These are phyloP conservation scores for Bruchidius siliquastri DNA, from an alignment of 2,888 invertebrate genomes.

Conservation along the genomic window DNA sequence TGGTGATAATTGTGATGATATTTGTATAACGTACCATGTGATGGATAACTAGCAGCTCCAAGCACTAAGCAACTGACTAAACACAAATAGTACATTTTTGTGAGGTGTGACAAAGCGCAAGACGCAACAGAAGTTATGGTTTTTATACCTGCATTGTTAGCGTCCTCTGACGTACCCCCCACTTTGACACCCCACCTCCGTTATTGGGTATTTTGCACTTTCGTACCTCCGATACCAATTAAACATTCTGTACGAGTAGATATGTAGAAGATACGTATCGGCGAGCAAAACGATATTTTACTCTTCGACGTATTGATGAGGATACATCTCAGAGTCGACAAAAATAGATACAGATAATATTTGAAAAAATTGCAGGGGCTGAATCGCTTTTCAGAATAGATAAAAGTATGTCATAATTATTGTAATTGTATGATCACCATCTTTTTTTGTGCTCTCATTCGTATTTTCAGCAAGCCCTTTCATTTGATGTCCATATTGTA, in stretches of 20 bases:
- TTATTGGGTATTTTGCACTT: slow-evolving; percentile 8
- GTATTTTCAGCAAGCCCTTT: too few species aligned
- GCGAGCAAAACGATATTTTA: not conserved
- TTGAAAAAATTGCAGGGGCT: too few species aligned
- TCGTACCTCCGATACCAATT: slow-evolving; percentile 27
- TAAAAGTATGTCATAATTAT: too few species aligned
- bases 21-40: not conserved
- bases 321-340: too few species aligned
- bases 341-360: too few species aligned
- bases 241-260: slow-evolving; percentile 37
- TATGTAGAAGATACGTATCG: slow-evolving; percentile 10
- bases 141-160: not conserved
- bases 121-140: not conserved
- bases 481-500: too few species aligned
- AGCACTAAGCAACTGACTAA: not conserved
- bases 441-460: too few species aligned
- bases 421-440: too few species aligned
- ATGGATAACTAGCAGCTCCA: not conserved
- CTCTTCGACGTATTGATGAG: not conserved
- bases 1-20: not conserved
- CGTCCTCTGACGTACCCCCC: not conserved
- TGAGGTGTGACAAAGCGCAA: not conserved
- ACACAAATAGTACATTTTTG: not conserved
- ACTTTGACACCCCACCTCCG: not conserved
- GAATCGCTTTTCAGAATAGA: too few species aligned